Conservation (phyloP, 2,888 invertebrate genomes). For the Eupithecia exiguata region DNA sequence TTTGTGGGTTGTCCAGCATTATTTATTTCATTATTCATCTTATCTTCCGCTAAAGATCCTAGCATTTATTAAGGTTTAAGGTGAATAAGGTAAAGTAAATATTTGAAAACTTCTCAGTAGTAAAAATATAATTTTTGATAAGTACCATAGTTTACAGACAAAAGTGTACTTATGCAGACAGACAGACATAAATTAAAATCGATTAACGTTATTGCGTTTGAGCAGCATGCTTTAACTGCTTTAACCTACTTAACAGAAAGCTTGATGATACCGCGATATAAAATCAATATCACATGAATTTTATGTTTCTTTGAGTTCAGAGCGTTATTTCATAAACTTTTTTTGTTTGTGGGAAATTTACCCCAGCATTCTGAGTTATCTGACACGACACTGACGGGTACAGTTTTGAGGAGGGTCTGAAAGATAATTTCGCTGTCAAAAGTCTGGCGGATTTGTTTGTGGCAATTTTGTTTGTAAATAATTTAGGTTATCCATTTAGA, state of each 20-base stretch:
- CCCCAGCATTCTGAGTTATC: background rate
- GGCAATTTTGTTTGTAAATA: slow-evolving; percentile 3
- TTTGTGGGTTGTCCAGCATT: too few relatives aligned
- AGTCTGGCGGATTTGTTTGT: background rate
- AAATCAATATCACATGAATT: slow-evolving; percentile 30
- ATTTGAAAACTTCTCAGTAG: too few relatives aligned
- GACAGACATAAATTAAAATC: background rate
- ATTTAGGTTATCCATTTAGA: background rate
- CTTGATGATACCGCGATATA: slow-evolving; percentile 14
- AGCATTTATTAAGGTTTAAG: too few relatives aligned
- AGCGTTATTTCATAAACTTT: too few relatives aligned
- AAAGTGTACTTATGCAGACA: background rate
- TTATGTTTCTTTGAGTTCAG: slow-evolving; percentile 9
- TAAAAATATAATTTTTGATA: too few relatives aligned
- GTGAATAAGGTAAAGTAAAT: too few relatives aligned
- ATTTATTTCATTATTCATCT: too few relatives aligned
- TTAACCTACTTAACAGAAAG: slow-evolving; percentile 22
- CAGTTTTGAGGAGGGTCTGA: slow-evolving; percentile 5
- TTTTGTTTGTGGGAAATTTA: background rate
- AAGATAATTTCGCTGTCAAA: slow-evolving; percentile 7
- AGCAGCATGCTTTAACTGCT: slow-evolving; percentile 13
- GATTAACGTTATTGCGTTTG: background rate
- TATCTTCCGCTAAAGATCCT: too few relatives aligned
- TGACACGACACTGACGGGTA: background rate
- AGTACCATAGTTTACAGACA: too few relatives aligned